phyloP scores from a whole-genome alignment of 2,888 invertebrate genomes.

The Cybosia mesomella region DNA sequence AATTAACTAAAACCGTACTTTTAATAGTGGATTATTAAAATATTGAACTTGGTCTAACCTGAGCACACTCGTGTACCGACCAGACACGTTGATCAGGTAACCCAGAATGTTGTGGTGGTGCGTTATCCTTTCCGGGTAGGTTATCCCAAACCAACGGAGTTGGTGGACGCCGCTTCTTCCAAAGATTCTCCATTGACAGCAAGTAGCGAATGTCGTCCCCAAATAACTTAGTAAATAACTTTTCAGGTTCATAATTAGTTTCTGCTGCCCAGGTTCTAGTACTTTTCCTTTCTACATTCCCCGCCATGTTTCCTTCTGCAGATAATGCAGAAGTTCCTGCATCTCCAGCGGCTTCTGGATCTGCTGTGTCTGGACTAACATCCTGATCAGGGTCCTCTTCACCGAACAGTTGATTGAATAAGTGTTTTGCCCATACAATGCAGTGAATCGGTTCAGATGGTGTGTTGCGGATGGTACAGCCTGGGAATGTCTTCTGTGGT shows the following conservation, averaged over 20 bases:
- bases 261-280: constrained; percentile 96
- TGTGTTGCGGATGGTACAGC: constrained; percentile 99
- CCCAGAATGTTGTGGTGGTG: constrained; percentile 78
- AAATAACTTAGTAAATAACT: constrained; percentile 97
- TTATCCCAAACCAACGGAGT: constrained; percentile 91
- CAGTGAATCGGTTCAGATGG: constrained; percentile 99
- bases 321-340: constrained; percentile 88
- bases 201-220: constrained; percentile 97
- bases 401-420: constrained; percentile 99
- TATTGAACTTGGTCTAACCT: constrained; percentile 61
- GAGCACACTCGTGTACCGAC: constrained; percentile 92
- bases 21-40: too few species aligned
- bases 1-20: too few species aligned
- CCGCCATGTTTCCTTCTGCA: constrained; percentile 77
- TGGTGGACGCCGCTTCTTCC: constrained; percentile 96
- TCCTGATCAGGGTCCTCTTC: constrained; percentile 98
- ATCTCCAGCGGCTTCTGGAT: constrained; percentile 94
- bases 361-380: constrained; percentile 98
- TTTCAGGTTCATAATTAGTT: constrained; percentile 92
- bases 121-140: constrained; percentile 86
- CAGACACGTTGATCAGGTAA: constrained; percentile 92
- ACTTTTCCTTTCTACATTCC: constrained; percentile 88
- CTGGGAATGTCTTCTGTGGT: constrained; percentile 97
- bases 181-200: constrained; percentile 97
- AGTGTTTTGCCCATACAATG: constrained; percentile 99